Evolutionary conservation across 1,140 invertebrate genomes (phyloP).

Genomic region (Gryon sp.): DNA sequence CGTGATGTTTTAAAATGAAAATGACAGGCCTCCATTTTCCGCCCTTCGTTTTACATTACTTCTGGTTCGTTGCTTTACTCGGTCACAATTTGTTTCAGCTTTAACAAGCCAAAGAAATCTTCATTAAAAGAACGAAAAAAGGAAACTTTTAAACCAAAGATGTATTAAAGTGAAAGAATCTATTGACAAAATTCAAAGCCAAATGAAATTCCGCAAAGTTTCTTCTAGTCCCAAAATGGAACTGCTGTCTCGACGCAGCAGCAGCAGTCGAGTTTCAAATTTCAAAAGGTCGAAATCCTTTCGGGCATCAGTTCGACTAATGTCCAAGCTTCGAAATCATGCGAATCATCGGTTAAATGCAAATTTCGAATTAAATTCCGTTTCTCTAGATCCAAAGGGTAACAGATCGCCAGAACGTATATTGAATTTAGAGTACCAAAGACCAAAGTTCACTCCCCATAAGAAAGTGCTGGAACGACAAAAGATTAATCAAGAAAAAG

Average conservation of each 20-base stretch:
- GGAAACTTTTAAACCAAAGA: slow-evolving; percentile 23
- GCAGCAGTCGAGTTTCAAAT: slow-evolving; percentile 63
- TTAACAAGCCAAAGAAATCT: slow-evolving; percentile 53
- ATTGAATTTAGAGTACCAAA: not conserved
- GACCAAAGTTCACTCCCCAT: slow-evolving; percentile 1
- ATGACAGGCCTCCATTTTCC: not conserved
- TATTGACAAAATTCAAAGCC: slow-evolving; percentile 10
- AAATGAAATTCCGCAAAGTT: slow-evolving; percentile 76
- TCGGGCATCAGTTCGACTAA: slow-evolving; percentile 84
- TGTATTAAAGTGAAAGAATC: not conserved
- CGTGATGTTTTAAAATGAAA: no score
- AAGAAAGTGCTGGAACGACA: slow-evolving; percentile 13
- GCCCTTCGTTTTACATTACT: slow-evolving; percentile 1
- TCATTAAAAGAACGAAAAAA: slow-evolving; percentile 18
- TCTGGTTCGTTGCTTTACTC: no score
- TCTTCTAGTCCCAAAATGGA: slow-evolving; percentile 73
- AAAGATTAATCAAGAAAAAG: slow-evolving; percentile 19
- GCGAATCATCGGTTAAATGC: slow-evolving; percentile 55
- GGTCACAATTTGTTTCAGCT: slow-evolving; percentile 57
- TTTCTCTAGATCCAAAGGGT: slow-evolving; percentile 53
- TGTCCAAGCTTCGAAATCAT: slow-evolving; percentile 76
- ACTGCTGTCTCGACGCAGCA: slow-evolving; percentile 63
- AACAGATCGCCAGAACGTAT: slow-evolving; percentile 3
- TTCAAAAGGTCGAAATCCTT: slow-evolving; percentile 85
- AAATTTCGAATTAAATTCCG: slow-evolving; percentile 64